Evolutionary conservation across 2,113 vertebrate genomes (phyloP).

Genomic region (Setophaga kirtlandii): DNA sequence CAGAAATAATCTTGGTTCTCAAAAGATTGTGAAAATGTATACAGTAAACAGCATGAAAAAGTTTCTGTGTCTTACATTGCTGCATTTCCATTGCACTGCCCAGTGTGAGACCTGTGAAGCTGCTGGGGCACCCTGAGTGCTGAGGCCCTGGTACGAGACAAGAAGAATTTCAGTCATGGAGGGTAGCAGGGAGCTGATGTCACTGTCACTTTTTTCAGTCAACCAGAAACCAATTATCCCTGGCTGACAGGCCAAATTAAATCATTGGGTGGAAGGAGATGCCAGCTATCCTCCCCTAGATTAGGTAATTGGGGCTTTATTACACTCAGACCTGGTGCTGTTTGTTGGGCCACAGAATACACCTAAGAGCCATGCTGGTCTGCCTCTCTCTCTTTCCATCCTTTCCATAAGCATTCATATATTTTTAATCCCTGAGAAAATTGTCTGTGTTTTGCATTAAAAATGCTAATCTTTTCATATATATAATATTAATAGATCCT

Average conservation of each 20-base stretch:
- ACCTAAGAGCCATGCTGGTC: background rate
- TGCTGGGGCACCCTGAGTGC: background rate
- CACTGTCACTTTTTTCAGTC: conserved; percentile 50
- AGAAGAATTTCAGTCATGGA: conserved; percentile 48
- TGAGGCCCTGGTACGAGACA: background rate
- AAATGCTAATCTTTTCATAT: background rate
- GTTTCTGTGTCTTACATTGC: background rate
- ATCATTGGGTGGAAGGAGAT: background rate
- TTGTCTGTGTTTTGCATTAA: background rate
- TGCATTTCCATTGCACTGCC: background rate
- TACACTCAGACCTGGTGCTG: background rate
- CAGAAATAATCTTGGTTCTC: background rate
- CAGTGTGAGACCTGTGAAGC: background rate
- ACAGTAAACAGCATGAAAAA: background rate
- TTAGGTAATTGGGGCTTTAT: conserved; percentile 14
- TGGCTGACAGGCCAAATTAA: conserved; percentile 54
- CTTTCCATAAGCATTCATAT: background rate
- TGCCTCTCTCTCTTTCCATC: background rate
- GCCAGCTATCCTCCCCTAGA: background rate
- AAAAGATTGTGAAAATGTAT: background rate
- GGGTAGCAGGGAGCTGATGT: conserved; percentile 53
- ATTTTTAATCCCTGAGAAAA: background rate
- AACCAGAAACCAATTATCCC: conserved; percentile 58
- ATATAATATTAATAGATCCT: background rate
- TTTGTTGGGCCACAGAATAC: background rate